phyloP scores from a whole-genome alignment of 2,797 vertebrate genomes.

The Decapterus maruadsi region DNA sequence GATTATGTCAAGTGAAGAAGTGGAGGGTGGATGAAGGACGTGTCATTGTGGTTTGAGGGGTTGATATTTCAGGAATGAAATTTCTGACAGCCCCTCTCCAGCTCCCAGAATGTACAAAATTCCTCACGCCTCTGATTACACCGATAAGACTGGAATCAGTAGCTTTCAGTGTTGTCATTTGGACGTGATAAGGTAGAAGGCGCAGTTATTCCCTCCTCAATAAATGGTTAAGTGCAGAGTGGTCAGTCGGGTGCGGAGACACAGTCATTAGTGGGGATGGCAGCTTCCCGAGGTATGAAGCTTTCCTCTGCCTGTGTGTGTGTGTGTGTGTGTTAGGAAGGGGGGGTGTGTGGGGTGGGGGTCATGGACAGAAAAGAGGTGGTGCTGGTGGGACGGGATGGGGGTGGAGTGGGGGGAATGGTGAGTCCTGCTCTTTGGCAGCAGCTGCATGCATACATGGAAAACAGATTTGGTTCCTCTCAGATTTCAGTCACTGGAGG shows the following conservation, averaged over 20 bases:
- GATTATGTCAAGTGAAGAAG: conserved; percentile 74
- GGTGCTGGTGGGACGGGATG: conserved; percentile 34
- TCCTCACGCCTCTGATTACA: conserved; percentile 75
- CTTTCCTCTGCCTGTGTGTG: conserved; percentile 49
- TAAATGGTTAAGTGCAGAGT: conserved; percentile 71
- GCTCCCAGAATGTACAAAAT: conserved; percentile 61
- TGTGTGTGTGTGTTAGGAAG: neutral
- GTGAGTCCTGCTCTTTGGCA: conserved; percentile 76
- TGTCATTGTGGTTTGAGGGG: conserved; percentile 60
- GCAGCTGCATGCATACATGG: conserved; percentile 83
- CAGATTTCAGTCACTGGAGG: conserved; percentile 81
- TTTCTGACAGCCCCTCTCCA: conserved; percentile 71
- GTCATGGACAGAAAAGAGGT: conserved; percentile 75
- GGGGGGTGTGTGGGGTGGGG: conserved; percentile 18
- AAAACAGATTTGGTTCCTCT: conserved; percentile 85
- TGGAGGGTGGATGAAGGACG: conserved; percentile 72
- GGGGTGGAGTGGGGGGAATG: conserved; percentile 42
- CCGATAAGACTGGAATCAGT: conserved; percentile 65
- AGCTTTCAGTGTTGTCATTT: conserved; percentile 73
- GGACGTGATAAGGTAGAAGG: conserved; percentile 62
- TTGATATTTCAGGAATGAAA: conserved; percentile 80
- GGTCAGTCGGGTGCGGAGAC: conserved; percentile 66
- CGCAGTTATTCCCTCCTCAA: conserved; percentile 44
- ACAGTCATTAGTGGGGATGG: conserved; percentile 74
- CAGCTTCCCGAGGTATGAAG: conserved; percentile 59